phyloP scores from a whole-genome alignment of 2,113 vertebrate genomes.

The Sminthopsis crassicaudata region DNA sequence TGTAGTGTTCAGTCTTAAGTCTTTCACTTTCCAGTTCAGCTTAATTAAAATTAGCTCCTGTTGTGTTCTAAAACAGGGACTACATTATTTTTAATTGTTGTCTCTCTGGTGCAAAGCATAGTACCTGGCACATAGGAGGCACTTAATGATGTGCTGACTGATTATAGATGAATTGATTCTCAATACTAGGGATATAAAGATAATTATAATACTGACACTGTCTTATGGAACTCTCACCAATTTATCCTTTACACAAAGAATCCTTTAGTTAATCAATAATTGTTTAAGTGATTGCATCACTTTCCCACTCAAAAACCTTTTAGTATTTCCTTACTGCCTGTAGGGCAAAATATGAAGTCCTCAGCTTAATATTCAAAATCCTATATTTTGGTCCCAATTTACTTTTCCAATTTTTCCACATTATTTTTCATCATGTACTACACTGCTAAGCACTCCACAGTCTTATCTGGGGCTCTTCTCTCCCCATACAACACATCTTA shows the following conservation, averaged over 20 bases:
- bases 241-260: neutral
- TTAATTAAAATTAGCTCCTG: neutral
- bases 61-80: neutral
- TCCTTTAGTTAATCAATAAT: neutral
- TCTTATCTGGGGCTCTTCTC: neutral
- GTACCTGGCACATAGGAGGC: neutral
- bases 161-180: neutral
- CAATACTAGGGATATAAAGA: neutral
- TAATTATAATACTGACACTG: neutral
- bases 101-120: neutral
- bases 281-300: neutral
- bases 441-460: neutral
- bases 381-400: neutral
- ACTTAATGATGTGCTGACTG: neutral
- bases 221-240: neutral
- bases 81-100: neutral
- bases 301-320: neutral
- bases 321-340: neutral
- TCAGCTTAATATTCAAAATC: neutral
- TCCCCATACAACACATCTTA: neutral
- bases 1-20: neutral
- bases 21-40: neutral
- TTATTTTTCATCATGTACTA: neutral
- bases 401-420: neutral
- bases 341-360: neutral